Conservation (phyloP, 2,113 vertebrate species). For the Athene noctua region DNA sequence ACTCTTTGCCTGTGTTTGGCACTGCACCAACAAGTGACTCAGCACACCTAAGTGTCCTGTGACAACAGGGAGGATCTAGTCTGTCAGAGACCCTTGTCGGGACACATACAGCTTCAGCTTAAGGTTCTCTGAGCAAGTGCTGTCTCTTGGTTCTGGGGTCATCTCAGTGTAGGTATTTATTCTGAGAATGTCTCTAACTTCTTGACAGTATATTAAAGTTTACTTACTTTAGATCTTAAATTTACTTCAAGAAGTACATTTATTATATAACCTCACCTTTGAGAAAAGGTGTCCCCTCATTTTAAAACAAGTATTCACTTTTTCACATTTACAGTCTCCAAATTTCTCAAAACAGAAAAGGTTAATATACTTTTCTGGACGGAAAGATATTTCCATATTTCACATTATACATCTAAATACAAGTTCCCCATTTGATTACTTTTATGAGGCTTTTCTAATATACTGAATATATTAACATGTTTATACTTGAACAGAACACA, state of each 20-base stretch:
- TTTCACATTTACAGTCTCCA: neutral
- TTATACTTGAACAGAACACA: neutral
- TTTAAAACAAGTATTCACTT: neutral
- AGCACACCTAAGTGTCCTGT: neutral
- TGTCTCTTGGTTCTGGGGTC: neutral
- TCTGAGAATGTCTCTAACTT: neutral
- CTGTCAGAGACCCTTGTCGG: fast-evolving
- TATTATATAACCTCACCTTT: neutral
- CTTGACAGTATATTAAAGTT: neutral
- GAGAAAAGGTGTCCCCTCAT: neutral
- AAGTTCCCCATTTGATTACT: neutral
- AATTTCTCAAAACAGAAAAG: neutral
- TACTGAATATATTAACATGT: neutral
- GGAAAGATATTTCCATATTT: neutral
- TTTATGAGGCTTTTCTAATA: neutral
- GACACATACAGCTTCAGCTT: neutral
- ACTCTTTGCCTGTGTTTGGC: neutral
- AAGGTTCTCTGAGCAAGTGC: neutral
- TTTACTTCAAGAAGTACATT: neutral
- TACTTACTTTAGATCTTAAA: neutral
- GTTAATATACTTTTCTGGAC: neutral
- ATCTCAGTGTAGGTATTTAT: neutral
- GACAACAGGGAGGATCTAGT: neutral
- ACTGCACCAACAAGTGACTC: conserved; percentile 23
- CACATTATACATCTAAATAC: neutral